These are phyloP conservation scores for Melanotus villosus DNA, from an alignment of 2,888 invertebrate genomes.

Conservation along the genomic window DNA sequence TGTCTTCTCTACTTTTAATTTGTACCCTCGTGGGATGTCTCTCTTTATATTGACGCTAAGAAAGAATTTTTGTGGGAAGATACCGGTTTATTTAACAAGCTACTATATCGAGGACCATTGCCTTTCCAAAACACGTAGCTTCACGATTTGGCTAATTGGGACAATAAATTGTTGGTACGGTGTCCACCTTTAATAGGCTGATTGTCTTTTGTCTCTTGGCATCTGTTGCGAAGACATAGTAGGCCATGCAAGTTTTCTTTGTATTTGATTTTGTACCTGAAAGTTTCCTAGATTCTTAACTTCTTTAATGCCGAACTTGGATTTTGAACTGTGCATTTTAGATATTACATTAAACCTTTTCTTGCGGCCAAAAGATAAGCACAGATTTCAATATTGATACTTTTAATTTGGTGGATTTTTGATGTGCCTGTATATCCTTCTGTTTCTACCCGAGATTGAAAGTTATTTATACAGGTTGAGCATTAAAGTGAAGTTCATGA, in stretches of 20 bases:
- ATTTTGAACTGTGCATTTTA: no score
- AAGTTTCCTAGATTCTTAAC: neutral
- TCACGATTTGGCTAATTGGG: slow-evolving; percentile 72
- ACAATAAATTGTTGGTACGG: slow-evolving; percentile 71
- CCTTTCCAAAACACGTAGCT: slow-evolving; percentile 69
- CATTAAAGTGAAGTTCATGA: no score
- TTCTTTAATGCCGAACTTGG: neutral
- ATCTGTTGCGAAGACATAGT: slow-evolving; percentile 61
- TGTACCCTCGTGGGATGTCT: slow-evolving; percentile 14
- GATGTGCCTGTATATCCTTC: no score
- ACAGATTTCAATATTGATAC: no score
- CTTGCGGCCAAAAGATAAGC: no score
- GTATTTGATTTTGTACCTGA: neutral
- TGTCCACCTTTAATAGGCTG: slow-evolving; percentile 70
- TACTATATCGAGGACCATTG: slow-evolving; percentile 63
- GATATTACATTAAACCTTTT: no score
- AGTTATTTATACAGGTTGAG: no score
- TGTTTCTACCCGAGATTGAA: no score
- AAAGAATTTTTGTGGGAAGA: slow-evolving; percentile 45
- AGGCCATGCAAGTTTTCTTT: slow-evolving; percentile 41
- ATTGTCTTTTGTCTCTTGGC: slow-evolving; percentile 69
- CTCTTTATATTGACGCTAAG: slow-evolving; percentile 41
- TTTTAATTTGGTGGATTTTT: no score
- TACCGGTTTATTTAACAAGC: slow-evolving; percentile 59
- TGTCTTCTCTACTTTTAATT: slow-evolving; percentile 25